Percentiles rank a stretch among this genome's conserved stretches.
Evolutionary conservation across 2,888 invertebrate species (phyloP).

Genomic region (Lottia gigantea): DNA sequence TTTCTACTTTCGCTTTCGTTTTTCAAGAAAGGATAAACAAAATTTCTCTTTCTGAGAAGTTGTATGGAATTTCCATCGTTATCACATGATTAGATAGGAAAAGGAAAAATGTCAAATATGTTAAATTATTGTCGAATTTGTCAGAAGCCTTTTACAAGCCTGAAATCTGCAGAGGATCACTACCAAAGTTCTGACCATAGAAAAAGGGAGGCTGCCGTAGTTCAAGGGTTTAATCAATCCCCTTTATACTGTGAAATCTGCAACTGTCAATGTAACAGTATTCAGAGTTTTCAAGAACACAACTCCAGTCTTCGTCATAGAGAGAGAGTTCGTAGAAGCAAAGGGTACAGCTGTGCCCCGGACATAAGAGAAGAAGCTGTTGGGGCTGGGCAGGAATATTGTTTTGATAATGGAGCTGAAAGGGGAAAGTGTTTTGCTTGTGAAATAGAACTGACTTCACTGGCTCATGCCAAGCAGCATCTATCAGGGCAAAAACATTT

Average conservation of each 20-base stretch:
- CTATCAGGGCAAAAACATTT: slow-evolving; percentile 34
- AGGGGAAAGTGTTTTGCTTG: slow-evolving; percentile 40
- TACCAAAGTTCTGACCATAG: slow-evolving; percentile 37
- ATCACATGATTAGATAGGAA: too few relatives aligned
- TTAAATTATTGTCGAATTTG: slow-evolving; percentile 37
- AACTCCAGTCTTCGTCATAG: slow-evolving; percentile 35
- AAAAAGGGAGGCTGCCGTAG: slow-evolving; percentile 1
- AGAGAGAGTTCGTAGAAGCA: slow-evolving; percentile 29
- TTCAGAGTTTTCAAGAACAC: slow-evolving; percentile 29
- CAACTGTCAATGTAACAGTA: slow-evolving; percentile 33
- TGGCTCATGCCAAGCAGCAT: slow-evolving; percentile 30
- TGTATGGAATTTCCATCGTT: too few relatives aligned
- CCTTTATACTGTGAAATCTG: slow-evolving; percentile 32
- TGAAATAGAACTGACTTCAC: slow-evolving; percentile 34
- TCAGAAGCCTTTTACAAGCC: slow-evolving; percentile 39
- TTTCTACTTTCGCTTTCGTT: too few relatives aligned
- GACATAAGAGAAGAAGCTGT: slow-evolving; percentile 7
- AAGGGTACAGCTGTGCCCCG: not conserved
- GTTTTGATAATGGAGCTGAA: slow-evolving; percentile 23
- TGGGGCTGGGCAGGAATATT: slow-evolving; percentile 27
- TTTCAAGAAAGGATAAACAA: too few relatives aligned
- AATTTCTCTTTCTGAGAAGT: too few relatives aligned
- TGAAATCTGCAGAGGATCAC: slow-evolving; percentile 41
- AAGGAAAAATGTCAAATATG: not conserved
- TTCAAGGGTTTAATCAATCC: not conserved